A percentile compares a stretch with the other conserved stretches of the same genome.
Conservation (phyloP, 2,113 vertebrate genomes). For the Leucosticte australis region DNA sequence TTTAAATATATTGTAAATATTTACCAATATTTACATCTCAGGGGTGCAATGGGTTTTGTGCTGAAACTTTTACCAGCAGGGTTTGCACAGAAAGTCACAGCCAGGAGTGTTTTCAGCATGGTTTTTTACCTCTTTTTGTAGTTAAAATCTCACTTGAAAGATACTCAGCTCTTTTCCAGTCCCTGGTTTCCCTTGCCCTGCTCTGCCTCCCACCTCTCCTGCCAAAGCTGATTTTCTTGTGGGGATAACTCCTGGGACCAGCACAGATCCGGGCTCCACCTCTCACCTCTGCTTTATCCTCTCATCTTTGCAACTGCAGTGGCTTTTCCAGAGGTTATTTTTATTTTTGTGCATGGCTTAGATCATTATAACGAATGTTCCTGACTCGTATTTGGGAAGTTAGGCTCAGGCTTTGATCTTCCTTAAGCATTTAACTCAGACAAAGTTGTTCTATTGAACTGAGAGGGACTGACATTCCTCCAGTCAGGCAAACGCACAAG, state of each 20-base stretch:
- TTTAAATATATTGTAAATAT: neutral
- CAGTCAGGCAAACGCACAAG: constrained; percentile 12
- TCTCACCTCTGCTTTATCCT: neutral
- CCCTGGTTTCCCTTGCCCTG: neutral
- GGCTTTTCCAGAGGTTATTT: neutral
- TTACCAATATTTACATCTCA: neutral
- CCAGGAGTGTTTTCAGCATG: neutral
- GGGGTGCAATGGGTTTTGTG: neutral
- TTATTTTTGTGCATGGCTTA: neutral
- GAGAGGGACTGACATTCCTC: constrained; percentile 48
- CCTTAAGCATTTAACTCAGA: constrained; percentile 29
- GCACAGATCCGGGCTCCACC: fast-evolving
- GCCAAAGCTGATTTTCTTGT: neutral
- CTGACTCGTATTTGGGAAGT: constrained; percentile 9
- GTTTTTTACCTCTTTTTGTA: neutral
- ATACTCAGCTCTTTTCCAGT: neutral
- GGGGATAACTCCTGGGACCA: neutral
- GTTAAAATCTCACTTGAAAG: neutral
- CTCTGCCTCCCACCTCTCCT: neutral
- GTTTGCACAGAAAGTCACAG: neutral
- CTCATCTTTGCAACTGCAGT: neutral
- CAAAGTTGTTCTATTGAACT: constrained; percentile 57
- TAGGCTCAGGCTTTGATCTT: constrained; percentile 42
- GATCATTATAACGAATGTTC: constrained; percentile 34
- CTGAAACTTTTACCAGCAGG: neutral